Percentiles rank a stretch among this genome's conserved stretches.
phyloP scores from a whole-genome alignment of 1,140 invertebrate species.

The Periplaneta americana region DNA sequence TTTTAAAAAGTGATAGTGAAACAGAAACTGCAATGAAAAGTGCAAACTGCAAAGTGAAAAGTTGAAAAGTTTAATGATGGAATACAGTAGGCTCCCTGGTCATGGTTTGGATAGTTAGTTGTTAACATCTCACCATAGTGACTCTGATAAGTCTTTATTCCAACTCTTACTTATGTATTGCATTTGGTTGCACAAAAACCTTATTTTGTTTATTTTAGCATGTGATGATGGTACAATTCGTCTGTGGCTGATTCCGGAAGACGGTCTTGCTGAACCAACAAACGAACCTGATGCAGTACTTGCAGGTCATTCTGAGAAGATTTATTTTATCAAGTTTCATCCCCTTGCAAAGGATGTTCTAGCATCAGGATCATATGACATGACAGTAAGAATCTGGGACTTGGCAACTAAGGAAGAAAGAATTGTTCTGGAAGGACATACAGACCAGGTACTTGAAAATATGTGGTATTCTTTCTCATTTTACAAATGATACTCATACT shows the following conservation, averaged over 20 bases:
- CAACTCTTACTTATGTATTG: too few relatives aligned
- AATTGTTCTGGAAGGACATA: slow-evolving; percentile 59
- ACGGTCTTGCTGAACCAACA: slow-evolving; percentile 65
- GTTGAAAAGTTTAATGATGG: too few relatives aligned
- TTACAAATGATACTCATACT: too few relatives aligned
- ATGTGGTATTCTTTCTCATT: too few relatives aligned
- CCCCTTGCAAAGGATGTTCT: slow-evolving; percentile 80
- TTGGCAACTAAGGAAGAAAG: slow-evolving; percentile 45
- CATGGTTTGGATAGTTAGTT: too few relatives aligned
- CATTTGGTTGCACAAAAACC: too few relatives aligned
- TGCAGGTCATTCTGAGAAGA: slow-evolving; percentile 79
- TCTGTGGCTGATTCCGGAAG: slow-evolving; percentile 72
- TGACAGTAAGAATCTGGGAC: slow-evolving; percentile 84
- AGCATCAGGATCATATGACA: slow-evolving; percentile 82
- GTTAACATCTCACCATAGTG: too few relatives aligned
- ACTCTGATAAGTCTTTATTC: too few relatives aligned
- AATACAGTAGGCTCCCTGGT: too few relatives aligned
- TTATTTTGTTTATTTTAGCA: slow-evolving; percentile 42
- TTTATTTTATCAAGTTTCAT: slow-evolving; percentile 88
- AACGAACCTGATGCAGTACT: slow-evolving; percentile 53
- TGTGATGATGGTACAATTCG: slow-evolving; percentile 88
- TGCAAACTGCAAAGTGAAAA: too few relatives aligned
- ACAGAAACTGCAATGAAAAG: too few relatives aligned
- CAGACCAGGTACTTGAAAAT: slow-evolving; percentile 68
- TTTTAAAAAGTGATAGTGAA: too few relatives aligned